Evolutionary conservation across 1,140 invertebrate genomes (phyloP).

Genomic region (Triops longicaudatus): DNA sequence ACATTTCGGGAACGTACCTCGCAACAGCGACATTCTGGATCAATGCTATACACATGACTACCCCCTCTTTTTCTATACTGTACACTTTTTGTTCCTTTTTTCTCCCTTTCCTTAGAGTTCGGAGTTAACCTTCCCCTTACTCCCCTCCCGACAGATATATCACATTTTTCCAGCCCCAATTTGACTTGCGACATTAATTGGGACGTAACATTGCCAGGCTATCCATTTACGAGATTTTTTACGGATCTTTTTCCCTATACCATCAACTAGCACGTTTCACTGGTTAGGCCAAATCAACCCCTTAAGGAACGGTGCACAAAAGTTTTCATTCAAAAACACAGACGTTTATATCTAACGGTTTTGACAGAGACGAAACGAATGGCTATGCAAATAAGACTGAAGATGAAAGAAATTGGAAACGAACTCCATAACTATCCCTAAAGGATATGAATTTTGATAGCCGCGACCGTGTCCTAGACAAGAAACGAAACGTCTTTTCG

Average conservation of each 20-base stretch:
- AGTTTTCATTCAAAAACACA: not conserved
- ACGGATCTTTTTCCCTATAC: not conserved
- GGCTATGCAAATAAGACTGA: not conserved
- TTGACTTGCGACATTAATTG: slow-evolving; percentile 6
- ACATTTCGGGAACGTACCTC: not conserved
- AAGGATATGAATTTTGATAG: too few species aligned
- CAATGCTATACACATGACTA: not conserved
- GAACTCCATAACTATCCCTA: too few species aligned
- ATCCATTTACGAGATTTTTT: not conserved
- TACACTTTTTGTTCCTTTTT: not conserved
- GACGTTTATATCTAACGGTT: not conserved
- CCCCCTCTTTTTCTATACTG: not conserved
- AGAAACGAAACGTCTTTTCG: too few species aligned
- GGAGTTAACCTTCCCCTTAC: not conserved
- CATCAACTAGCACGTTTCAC: not conserved
- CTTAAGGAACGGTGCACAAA: not conserved
- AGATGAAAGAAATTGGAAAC: not conserved
- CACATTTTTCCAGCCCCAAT: not conserved
- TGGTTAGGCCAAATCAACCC: not conserved
- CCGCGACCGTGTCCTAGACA: too few species aligned
- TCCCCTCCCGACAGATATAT: not conserved
- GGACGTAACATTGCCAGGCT: not conserved
- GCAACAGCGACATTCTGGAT: not conserved
- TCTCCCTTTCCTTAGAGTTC: not conserved
- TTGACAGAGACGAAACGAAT: not conserved